Base-by-base conservation (phyloP, 2,797 vertebrate species). In the Emys orbicularis region DNA sequence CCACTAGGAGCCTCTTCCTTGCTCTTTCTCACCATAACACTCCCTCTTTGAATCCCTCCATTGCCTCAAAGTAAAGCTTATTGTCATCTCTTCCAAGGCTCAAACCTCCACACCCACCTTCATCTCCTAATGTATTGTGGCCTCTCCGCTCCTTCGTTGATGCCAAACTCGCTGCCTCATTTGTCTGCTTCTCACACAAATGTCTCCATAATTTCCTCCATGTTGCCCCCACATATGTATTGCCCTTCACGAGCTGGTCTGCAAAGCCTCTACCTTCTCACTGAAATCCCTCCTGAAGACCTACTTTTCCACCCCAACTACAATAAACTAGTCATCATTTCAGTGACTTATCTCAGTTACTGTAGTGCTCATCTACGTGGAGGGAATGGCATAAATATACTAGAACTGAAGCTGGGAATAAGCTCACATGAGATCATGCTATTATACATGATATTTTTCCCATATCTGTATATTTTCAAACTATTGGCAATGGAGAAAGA, bases 41-140 rank as follows among this genome's bases (percentile, higher is more conserved):
- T 53, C 79, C 25, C 50, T 65, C 77, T 91, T 57, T 50, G 57
- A 84, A 81, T 87, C 53, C 77, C 90, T 57, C 54, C 90, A 61
- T 68, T 83, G 37, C 19, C 68, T 72, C 21, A 94, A 89, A 93
- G 18, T 68, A 79, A 92, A 95, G 53, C 86, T 94, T 89, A 88
- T 65, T 86, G 23, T 90, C 81, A 89, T 47, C 50, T 91, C 37
- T 44, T 44, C 56, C 37, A 57, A 91, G 52, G 44, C 18, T 87
- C 77, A 87, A 87, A 72, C 61, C 50, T 65, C 8, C 61, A n/a
- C 61, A 65, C 34, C 34, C 16, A 65, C 34, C 4, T 65, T n/a
- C 18, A 2, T 65, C 61, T n/a, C 41, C 12, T 76, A 44, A 44
- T 44, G 25, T 44, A 12, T 41, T 27, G 37, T 44, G 41, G 25